Evolutionary conservation across 1,140 invertebrate species (phyloP), one percentile per base, ranked within the genome.

Genomic region (Trichoplusia ni): DNA sequence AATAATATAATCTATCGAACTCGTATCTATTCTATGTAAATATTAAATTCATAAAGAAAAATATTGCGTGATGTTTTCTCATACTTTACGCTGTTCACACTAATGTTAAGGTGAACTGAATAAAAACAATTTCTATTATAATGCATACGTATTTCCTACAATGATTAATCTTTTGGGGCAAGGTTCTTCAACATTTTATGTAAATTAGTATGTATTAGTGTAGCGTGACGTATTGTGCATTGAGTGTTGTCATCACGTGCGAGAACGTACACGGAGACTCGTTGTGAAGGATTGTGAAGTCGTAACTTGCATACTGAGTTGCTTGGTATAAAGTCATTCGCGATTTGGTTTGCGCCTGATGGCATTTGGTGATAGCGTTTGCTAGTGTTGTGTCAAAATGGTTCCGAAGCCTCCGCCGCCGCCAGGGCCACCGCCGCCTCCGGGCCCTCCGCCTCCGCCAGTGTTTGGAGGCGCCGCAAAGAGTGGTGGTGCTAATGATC

Each of bases 361-460:
- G 85, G 81, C 70, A 77, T 65, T 71, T 76, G 46, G 64, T 65
- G 40, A 44, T 61, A 16, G 64, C 63, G 59, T 60, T 49, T 40
- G 42, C 40, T 51, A 62, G 35, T 71, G 19, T 23, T 49, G 29
- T 76, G 66, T 59, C 25, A 40, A 35, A 23, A 87, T 89, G 86
- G 75, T 71, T 67, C 83, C 84, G 9, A 83, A 74, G 64, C 82
- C 85, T 29, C 92, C 92, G 60, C 93, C 93, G 5, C 92, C 92
- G n/a, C 91, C 91, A 5, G 90, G 91, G 19, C 92, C 92, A 21
- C 92, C 92, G 56, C 93, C 93, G 25, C 93, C 93, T 19, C 91
- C 91, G 18, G 90, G 90, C 14, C 92, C 92, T 8, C 91, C 92
- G 74, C 94, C 94, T 51, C 93, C 94, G 16, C 93, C 94, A 40